A percentile compares a stretch with the other conserved stretches of the same genome.
phyloP scores from a whole-genome alignment of 2,888 invertebrate species.

The Drosophila emarginata region DNA sequence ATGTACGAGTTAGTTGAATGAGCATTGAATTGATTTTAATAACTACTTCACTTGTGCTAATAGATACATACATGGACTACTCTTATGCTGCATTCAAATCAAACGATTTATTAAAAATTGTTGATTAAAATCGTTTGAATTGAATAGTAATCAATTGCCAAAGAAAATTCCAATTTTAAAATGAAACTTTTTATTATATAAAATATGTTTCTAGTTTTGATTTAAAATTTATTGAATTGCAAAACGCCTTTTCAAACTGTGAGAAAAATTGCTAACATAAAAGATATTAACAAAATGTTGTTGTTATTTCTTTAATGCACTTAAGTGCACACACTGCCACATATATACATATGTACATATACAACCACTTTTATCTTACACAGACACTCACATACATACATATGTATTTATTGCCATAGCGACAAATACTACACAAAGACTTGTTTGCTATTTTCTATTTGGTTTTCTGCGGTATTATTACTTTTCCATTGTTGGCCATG shows the following conservation, averaged over 20 bases:
- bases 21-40: neutral
- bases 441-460: neutral
- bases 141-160: neutral
- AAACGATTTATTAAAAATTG: neutral
- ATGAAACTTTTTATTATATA: neutral
- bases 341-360: neutral
- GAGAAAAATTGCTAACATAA: neutral
- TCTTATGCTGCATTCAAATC: neutral
- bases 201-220: neutral
- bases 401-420: neutral
- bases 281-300: too few species aligned
- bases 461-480: constrained; percentile 9
- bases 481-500: constrained; percentile 10
- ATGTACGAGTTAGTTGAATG: neutral
- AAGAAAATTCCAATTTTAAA: neutral
- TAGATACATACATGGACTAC: too few species aligned
- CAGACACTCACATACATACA: neutral
- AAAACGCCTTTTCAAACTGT: neutral
- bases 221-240: neutral
- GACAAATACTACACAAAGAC: constrained; percentile 1
- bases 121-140: constrained; percentile 1
- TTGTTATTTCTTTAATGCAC: neutral
- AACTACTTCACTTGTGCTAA: neutral
- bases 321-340: neutral
- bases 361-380: neutral